Evolutionary conservation across 2,797 vertebrate species (phyloP), one percentile per base, ranked within the genome.

Genomic region (Cossypha dichroa): DNA sequence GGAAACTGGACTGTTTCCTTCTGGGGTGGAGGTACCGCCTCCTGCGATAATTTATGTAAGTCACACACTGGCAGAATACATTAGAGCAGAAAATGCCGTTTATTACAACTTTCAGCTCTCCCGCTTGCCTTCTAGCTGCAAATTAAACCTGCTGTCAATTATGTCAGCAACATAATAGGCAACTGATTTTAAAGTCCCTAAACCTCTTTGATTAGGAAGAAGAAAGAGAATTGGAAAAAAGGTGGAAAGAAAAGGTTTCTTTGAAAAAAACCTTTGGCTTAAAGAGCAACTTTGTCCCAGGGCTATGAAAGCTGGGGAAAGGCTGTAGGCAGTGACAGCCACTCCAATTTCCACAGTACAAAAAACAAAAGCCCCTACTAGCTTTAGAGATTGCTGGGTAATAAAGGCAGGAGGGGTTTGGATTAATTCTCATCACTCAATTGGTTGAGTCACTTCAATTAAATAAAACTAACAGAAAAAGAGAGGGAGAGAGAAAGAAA

Each of bases 141-240:
- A 97, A 97, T 97, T 97, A 97, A 97, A 91, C 96, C 96, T 85
- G 91, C 96, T 94, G 97, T 96, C 97, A 97, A 92, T 96, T 96
- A 96, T 96, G 88, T 94, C 93, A 94, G 94, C 89, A 89, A 67
- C 93, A 96, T 96, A 97, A 97, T 96, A 96, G 93, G 92, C 86
- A 85, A 83, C 93, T 96, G 95, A 92, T 97, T 97, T 95, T 88
- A 80, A 93, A 94, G 73, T 84, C 88, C 87, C 91, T 94, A 93
- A 96, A 88, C 80, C 58, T 86, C 79, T 94, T 96, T 95, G 91
- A 96, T 96, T 93, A 91, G 51, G 80, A 80, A 89, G 68, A 90
- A 87, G 38, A 93, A 96, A 80, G 89, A 75, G 55, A 75, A 90
- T 60, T 54, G 20, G 6, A 2, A 19, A 73, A 94, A 91, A 74